Evolutionary conservation across 2,888 invertebrate species (phyloP).

Genomic region (Acrobasis suavella): DNA sequence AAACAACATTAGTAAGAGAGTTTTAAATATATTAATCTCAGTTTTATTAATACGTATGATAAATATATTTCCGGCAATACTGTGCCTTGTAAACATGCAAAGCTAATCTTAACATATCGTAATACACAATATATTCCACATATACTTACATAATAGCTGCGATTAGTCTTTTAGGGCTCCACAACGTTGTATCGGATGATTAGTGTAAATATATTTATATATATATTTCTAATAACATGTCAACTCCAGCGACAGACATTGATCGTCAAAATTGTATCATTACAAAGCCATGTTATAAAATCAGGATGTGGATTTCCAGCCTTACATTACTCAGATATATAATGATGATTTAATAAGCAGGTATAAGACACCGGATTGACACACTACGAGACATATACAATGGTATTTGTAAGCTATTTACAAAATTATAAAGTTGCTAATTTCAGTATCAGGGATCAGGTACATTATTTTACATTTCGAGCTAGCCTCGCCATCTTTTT

Average conservation of each 20-base stretch:
- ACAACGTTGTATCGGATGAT: constrained; percentile 13
- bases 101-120: constrained; percentile 17
- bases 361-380: no score
- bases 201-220: not conserved
- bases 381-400: no score
- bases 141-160: constrained; percentile 22
- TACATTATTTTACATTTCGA: constrained; percentile 23
- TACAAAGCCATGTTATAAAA: no score
- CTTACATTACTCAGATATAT: no score
- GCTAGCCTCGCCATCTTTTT: constrained; percentile 9
- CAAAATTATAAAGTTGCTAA: constrained; percentile 23
- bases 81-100: constrained; percentile 17
- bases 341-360: no score
- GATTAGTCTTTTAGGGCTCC: constrained; percentile 23
- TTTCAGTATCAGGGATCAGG: constrained; percentile 15
- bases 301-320: no score
- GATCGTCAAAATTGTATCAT: no score
- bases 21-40: no score
- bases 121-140: constrained; percentile 19
- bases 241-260: no score
- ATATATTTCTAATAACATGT: no score
- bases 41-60: not conserved
- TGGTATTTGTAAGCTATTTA: constrained; percentile 9
- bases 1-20: no score
- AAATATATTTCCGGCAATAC: constrained; percentile 19